Conservation (phyloP, 2,888 invertebrate species). For the Dastarcus helophoroides region DNA sequence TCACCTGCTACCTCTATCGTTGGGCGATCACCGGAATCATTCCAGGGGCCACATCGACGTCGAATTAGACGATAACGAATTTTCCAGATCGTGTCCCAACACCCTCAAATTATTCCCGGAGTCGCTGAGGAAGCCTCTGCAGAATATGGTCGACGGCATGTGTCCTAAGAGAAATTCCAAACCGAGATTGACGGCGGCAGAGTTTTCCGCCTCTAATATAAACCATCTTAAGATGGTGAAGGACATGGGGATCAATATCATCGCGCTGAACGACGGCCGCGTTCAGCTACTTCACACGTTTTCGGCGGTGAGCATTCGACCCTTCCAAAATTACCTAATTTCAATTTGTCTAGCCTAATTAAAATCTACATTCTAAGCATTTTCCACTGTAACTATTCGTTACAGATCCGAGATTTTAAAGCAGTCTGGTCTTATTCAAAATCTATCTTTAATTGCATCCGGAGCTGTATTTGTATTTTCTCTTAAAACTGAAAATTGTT, state of each 20-base stretch:
- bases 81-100: constrained; percentile 67
- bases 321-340: neutral
- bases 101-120: constrained; percentile 73
- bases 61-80: constrained; percentile 49
- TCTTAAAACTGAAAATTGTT: too few species aligned
- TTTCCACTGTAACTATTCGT: too few species aligned
- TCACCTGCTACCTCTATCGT: constrained; percentile 81
- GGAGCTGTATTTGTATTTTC: too few species aligned
- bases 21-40: constrained; percentile 51
- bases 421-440: too few species aligned
- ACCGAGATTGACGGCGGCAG: constrained; percentile 53
- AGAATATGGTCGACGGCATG: constrained; percentile 73
- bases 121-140: constrained; percentile 70
- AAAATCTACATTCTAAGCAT: neutral
- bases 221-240: constrained; percentile 78
- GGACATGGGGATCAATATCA: constrained; percentile 91
- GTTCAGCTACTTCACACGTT: constrained; percentile 87
- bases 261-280: constrained; percentile 78
- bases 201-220: constrained; percentile 64
- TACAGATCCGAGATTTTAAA: too few species aligned
- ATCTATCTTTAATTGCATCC: too few species aligned
- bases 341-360: neutral
- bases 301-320: constrained; percentile 55
- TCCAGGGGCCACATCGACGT: constrained; percentile 3
- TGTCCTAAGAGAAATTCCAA: constrained; percentile 55